Evolutionary conservation across 1,140 invertebrate genomes (phyloP).

Genomic region (Caligus rogercresseyi): DNA sequence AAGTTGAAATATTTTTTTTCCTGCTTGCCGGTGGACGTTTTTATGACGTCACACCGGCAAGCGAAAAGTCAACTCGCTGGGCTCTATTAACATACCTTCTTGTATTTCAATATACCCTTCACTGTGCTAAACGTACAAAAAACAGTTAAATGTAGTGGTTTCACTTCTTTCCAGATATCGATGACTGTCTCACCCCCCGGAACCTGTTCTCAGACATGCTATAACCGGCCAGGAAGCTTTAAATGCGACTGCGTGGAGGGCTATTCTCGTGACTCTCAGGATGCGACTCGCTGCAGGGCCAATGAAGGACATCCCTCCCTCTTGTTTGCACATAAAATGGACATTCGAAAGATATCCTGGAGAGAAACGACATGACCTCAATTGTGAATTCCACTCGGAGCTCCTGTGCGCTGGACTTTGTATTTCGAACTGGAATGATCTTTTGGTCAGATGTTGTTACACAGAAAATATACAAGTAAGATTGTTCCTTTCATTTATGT

Average conservation of each 20-base stretch:
- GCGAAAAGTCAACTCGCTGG: no score
- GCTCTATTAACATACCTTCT: no score
- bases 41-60: no score
- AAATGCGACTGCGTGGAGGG: conserved; percentile 78
- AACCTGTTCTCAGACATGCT: conserved; percentile 76
- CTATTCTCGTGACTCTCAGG: conserved; percentile 57
- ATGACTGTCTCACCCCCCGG: conserved; percentile 78
- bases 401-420: conserved; percentile 65
- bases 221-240: conserved; percentile 72
- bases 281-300: conserved; percentile 65
- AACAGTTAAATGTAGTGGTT: no score
- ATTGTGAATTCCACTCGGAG: conserved; percentile 70
- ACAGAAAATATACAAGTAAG: conserved; percentile 70
- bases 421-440: conserved; percentile 71
- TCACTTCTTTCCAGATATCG: conserved; percentile 49
- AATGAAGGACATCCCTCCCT: conserved; percentile 65
- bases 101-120: no score
- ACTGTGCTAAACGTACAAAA: no score
- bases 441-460: conserved; percentile 84
- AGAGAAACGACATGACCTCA: conserved; percentile 56
- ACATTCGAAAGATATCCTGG: conserved; percentile 76
- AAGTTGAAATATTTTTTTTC: no score
- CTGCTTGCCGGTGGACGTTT: no score
- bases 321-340: conserved; percentile 59
- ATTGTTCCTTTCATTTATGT: no score